phyloP scores from a whole-genome alignment of 2,113 vertebrate species.

The Bubo blakistoni region DNA sequence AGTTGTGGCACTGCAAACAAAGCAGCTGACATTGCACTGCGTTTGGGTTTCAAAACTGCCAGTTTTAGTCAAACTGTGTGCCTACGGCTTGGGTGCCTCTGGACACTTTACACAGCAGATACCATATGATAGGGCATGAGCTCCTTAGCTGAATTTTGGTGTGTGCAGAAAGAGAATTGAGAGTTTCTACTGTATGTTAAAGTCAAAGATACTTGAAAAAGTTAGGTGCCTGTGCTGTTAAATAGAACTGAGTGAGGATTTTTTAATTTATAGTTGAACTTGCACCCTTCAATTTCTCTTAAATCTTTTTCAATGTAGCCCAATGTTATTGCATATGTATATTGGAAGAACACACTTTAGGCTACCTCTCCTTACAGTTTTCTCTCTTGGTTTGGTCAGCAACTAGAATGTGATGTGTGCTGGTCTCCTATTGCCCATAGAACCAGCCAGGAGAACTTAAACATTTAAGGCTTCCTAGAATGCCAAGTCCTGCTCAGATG shows the following conservation, averaged over 20 bases:
- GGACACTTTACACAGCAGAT: not conserved
- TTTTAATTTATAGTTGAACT: not conserved
- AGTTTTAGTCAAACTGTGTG: not conserved
- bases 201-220: not conserved
- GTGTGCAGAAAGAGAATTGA: not conserved
- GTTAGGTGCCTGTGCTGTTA: not conserved
- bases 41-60: not conserved
- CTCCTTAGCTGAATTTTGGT: not conserved
- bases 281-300: not conserved
- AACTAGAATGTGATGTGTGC: not conserved
- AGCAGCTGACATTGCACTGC: not conserved
- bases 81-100: not conserved
- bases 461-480: not conserved
- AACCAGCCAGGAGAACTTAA: not conserved
- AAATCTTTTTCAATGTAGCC: not conserved
- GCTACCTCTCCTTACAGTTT: not conserved
- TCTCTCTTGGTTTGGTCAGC: not conserved
- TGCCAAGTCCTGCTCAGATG: not conserved
- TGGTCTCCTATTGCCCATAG: not conserved
- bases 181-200: not conserved
- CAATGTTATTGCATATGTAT: fast-evolving
- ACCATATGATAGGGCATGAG: not conserved
- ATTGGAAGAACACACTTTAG: not conserved
- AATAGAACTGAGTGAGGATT: not conserved
- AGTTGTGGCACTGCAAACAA: not conserved